These are phyloP conservation scores for Rafetus swinhoei DNA, from an alignment of 2,113 vertebrate genomes.

Conservation along the genomic window DNA sequence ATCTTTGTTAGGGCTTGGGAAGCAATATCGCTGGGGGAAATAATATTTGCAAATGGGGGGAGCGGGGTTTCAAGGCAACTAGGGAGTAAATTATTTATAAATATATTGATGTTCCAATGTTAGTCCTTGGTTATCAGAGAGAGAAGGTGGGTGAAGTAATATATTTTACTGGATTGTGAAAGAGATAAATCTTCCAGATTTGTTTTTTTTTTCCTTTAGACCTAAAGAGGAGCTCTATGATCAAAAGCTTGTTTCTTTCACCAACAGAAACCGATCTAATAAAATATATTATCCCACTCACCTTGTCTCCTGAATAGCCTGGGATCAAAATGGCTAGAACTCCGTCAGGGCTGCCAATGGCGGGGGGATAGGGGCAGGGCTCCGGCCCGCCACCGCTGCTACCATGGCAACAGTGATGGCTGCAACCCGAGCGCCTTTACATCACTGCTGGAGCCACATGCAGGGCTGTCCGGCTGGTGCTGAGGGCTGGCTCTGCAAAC, in stretches of 20 bases:
- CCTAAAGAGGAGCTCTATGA: background rate
- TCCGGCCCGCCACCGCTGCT: too few species aligned
- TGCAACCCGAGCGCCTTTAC: too few species aligned
- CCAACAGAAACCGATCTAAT: background rate
- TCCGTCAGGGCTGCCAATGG: too few species aligned
- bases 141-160: background rate
- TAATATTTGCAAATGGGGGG: background rate
- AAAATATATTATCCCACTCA: background rate
- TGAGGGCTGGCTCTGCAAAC: too few species aligned
- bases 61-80: background rate
- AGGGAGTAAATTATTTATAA: background rate
- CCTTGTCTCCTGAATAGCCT: too few species aligned
- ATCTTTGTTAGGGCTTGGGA: background rate
- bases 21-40: background rate
- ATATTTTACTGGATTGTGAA: background rate
- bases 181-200: background rate
- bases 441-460: too few species aligned
- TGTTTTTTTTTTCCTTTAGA: background rate
- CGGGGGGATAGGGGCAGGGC: too few species aligned
- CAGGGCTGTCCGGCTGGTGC: too few species aligned
- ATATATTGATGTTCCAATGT: background rate
- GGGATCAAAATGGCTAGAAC: too few species aligned
- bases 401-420: too few species aligned
- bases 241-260: background rate
- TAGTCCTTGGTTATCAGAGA: background rate